Evolutionary conservation across 2,888 invertebrate species (phyloP), one percentile per base, ranked within the genome.

Genomic region (Xestobium rufovillosum): DNA sequence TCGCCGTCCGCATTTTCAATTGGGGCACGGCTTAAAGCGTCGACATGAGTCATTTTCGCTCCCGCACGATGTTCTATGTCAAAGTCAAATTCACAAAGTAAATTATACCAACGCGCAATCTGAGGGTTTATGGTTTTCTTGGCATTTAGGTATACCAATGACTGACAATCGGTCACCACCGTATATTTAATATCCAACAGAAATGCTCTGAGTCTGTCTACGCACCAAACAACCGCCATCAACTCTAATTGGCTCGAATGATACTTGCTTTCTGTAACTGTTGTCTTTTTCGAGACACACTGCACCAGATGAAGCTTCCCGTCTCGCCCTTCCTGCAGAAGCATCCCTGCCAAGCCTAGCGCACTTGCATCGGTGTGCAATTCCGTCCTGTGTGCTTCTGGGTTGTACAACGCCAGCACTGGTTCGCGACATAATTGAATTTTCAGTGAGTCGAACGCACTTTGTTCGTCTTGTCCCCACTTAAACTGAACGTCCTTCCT

Each of bases 171-270:
- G 1, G 32, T 13, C 26, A 48, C 31, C 9, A 31, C 16, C 31
- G 50, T 45, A 2, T 50, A 26, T 6, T 44, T 37, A 11, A 49
- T 45, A 19, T 49, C 47, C 0, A 51, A 19, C 1, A 49, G 46
- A 41, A 41, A 50, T 12, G 39, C 42, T 3, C 33, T 36, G 25
- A 19, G 23, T 19, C 23, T 19, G 23, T 19, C 23, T n/a, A 19
- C 23, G n/a, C 23, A 19, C 6, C n/a, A 19, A 6, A 19, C 23
- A 19, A 19, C n/a, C 6, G 23, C 23, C 23, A 19, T 19, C n/a
- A 19, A n/a, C n/a, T 19, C 23, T 19, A 19, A 19, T 19, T 19
- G 6, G 6, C 6, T 8, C n/a, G 23, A 19, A 19, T 19, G 23
- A n/a, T 19, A 19, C 6, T 19, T 19, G 6, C n/a, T 19, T n/a